phyloP scores from a whole-genome alignment of 2,113 vertebrate genomes.

The Tragelaphus imberbis region DNA sequence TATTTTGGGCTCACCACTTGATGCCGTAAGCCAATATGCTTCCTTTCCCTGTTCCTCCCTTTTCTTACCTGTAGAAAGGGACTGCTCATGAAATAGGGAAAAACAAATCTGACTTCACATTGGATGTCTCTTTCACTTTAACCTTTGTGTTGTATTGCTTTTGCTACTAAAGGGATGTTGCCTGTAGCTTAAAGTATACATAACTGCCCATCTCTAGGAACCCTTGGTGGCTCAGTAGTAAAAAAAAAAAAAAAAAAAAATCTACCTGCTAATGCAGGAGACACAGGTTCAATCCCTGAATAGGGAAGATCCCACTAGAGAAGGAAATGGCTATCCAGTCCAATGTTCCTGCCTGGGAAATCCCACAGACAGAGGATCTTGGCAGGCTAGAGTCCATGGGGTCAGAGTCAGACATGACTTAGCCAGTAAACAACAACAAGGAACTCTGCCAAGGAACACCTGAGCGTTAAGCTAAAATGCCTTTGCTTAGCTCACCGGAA shows the following conservation, averaged over 20 bases:
- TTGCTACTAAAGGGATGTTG: not conserved
- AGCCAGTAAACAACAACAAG: not conserved
- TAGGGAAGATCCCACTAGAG: not conserved
- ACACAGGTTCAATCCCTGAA: not conserved
- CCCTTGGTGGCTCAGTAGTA: not conserved
- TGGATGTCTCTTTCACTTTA: not conserved
- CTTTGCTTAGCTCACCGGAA: not conserved
- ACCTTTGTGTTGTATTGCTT: not conserved
- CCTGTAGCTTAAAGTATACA: not conserved
- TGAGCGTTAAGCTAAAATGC: not conserved
- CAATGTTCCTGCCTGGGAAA: not conserved
- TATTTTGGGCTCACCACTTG: not conserved
- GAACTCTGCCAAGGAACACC: not conserved
- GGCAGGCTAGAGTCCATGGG: not conserved
- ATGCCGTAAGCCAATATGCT: not conserved
- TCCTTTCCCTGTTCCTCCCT: not conserved
- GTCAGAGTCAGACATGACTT: not conserved
- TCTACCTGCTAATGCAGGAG: not conserved
- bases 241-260: not conserved
- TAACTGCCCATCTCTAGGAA: not conserved
- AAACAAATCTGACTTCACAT: not conserved
- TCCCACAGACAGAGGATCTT: not conserved
- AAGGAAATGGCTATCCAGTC: not conserved
- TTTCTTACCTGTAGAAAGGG: not conserved
- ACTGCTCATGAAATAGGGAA: not conserved